Evolutionary conservation across 1,140 invertebrate genomes (phyloP).

Genomic region (Lutraria rhynchaena): DNA sequence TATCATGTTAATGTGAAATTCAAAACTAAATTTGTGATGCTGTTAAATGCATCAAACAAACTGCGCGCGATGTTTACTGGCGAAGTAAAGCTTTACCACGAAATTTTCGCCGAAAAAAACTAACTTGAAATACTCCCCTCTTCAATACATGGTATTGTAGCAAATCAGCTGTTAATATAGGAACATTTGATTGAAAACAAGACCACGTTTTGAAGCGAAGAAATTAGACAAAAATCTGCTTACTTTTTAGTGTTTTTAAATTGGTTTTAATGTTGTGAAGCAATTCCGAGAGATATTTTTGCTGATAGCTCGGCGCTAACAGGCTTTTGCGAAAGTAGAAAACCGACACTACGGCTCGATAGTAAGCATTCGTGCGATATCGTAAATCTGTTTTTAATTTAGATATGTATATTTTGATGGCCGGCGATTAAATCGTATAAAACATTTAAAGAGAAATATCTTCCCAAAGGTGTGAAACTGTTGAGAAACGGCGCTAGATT

Average conservation of each 20-base stretch:
- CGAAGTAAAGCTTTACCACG: too few relatives aligned
- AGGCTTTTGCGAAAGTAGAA: slow-evolving; percentile 9
- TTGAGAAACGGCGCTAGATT: slow-evolving; percentile 36
- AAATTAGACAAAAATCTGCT: slow-evolving; percentile 41
- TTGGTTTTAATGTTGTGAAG: slow-evolving; percentile 36
- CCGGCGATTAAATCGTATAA: slow-evolving; percentile 55
- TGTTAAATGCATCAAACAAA: too few relatives aligned
- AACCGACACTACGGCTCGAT: slow-evolving; percentile 46
- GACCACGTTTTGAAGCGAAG: neutral
- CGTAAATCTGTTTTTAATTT: slow-evolving; percentile 59
- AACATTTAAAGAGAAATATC: slow-evolving; percentile 60
- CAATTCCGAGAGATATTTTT: slow-evolving; percentile 27
- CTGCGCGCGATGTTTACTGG: too few relatives aligned
- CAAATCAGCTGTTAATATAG: too few relatives aligned
- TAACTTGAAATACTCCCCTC: too few relatives aligned
- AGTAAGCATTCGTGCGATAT: slow-evolving; percentile 35
- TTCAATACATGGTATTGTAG: too few relatives aligned
- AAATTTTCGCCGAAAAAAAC: too few relatives aligned
- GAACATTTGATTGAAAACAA: too few relatives aligned
- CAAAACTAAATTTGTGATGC: too few relatives aligned
- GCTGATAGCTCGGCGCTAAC: slow-evolving; percentile 50
- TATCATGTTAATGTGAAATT: too few relatives aligned
- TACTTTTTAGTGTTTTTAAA: slow-evolving; percentile 52
- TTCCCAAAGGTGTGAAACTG: slow-evolving; percentile 43
- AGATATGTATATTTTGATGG: slow-evolving; percentile 61